A percentile compares a stretch with the other conserved stretches of the same genome.
Evolutionary conservation across 1,140 invertebrate species (phyloP).

Genomic region (Globodera ellingtonae): DNA sequence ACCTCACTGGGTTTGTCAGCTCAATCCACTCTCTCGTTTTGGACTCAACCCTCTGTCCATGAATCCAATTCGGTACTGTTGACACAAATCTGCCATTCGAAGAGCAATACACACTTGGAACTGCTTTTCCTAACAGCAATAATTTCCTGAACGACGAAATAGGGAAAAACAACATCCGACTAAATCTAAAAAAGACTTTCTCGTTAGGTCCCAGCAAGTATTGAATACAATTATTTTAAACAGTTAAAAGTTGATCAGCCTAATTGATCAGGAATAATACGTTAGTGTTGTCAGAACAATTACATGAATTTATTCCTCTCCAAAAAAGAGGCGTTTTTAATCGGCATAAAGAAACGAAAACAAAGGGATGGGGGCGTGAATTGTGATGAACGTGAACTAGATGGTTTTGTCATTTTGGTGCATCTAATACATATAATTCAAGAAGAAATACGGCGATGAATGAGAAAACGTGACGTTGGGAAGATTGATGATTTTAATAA

Average conservation of each 20-base stretch:
- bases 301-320: background rate
- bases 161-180: no score
- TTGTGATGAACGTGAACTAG: background rate
- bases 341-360: background rate
- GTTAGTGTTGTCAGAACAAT: no score
- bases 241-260: no score
- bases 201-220: no score
- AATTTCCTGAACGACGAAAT: background rate
- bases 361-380: background rate
- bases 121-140: background rate
- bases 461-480: background rate
- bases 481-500: background rate
- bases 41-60: conserved; percentile 62
- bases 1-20: conserved; percentile 60
- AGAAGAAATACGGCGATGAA: no score
- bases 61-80: conserved; percentile 64
- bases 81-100: background rate
- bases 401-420: background rate
- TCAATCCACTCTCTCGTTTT: conserved; percentile 64
- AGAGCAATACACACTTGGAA: background rate
- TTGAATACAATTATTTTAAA: no score
- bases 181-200: no score
- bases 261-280: no score
- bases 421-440: no score
- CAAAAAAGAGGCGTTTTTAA: background rate